Base-by-base conservation (phyloP, 2,797 vertebrate genomes). In the Arctocebus calabarensis region DNA sequence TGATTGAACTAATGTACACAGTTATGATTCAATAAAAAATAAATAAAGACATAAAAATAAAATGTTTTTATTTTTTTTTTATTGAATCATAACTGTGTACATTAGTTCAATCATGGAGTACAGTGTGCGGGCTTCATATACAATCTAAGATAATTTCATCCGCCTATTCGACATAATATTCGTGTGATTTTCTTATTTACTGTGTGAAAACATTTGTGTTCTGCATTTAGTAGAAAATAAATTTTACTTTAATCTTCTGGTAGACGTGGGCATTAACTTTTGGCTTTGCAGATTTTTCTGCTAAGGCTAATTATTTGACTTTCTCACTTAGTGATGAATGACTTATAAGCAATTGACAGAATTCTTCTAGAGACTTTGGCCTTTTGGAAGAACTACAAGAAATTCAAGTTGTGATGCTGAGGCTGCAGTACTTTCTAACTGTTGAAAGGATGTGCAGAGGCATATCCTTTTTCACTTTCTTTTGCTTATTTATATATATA, bases 171-270 rank as follows among this genome's bases (percentile, higher is more conserved):
- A n/a, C n/a, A n/a, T n/a, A n/a, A n/a, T n/a, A n/a, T n/a, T n/a
- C n/a, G n/a, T n/a, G n/a, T n/a, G n/a, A n/a, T n/a, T n/a, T n/a
- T n/a, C n/a, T n/a, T n/a, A n/a, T n/a, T n/a, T n/a, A n/a, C n/a
- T n/a, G n/a, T n/a, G n/a, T n/a, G n/a, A n/a, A n/a, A n/a, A n/a
- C n/a, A n/a, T n/a, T n/a, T n/a, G n/a, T n/a, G n/a, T n/a, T n/a
- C n/a, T n/a, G n/a, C n/a, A n/a, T n/a, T n/a, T n/a, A n/a, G n/a
- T 48, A 94, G 88, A 91, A 92, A 92, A 74, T 86, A 86, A 75
- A 57, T 87, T 52, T 96, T 90, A 75, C 73, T 94, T 90, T 88
- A 92, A 52, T 64, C 43, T 93, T 73, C 45, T 87, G 70, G 43
- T 83, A 27, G 78, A 25, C 17, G 29, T 74, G 32, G 6, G 7